These are phyloP conservation scores for Charanyca ferruginea DNA, from an alignment of 2,888 invertebrate species.

Conservation along the genomic window DNA sequence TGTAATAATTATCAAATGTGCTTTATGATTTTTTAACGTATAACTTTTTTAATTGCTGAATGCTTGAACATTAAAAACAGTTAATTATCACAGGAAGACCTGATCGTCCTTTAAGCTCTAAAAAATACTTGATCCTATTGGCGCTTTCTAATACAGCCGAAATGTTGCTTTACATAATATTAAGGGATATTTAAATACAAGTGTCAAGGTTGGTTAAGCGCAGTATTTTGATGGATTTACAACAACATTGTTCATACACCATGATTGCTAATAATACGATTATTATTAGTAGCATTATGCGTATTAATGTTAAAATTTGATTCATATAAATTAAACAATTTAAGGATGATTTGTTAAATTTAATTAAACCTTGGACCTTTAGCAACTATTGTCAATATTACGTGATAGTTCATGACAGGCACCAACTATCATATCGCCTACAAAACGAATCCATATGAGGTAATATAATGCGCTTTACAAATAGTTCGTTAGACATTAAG, in stretches of 20 bases:
- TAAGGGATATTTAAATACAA: conserved; percentile 74
- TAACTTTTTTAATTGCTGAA: not conserved
- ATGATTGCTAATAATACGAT: conserved; percentile 86
- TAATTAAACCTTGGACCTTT: conserved; percentile 12
- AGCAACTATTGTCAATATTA: conserved; percentile 16
- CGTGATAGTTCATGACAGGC: not conserved
- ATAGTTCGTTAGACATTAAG: conserved; percentile 5
- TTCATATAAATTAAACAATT: conserved; percentile 47
- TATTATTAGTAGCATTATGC: conserved; percentile 75
- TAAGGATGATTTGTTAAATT: conserved; percentile 45
- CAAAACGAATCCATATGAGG: not conserved
- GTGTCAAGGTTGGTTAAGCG: conserved; percentile 81
- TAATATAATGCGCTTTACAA: not conserved
- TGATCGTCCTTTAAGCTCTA: too few relatives aligned
- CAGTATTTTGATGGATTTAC: conserved; percentile 76
- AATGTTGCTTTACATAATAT: conserved; percentile 76
- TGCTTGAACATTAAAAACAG: not conserved
- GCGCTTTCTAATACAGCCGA: conserved; percentile 56
- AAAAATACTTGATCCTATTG: conserved; percentile 59
- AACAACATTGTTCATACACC: conserved; percentile 75
- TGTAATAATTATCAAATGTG: not conserved
- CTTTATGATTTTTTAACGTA: not conserved
- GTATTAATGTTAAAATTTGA: conserved; percentile 48
- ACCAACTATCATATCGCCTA: too few relatives aligned
- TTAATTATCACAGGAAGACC: not conserved